Base-by-base conservation (phyloP, 2,113 vertebrate genomes). In the Pogonocichla stellata region DNA sequence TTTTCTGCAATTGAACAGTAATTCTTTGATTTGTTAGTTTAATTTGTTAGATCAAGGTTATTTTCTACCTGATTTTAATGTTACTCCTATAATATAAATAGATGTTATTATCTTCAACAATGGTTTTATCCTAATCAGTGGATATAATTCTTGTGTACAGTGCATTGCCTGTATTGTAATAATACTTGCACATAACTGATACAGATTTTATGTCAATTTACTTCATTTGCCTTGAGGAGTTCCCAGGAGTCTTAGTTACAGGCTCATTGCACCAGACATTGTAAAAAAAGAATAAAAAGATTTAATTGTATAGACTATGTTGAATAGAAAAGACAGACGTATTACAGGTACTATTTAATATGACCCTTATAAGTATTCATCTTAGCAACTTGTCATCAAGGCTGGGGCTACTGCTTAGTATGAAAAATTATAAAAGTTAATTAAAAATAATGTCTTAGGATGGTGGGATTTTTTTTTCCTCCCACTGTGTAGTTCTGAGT, bases 161-260 rank as follows among this genome's bases (percentile, higher is more conserved):
- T 61, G 42, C 3, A 0, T 78, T 78, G 58, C 56, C 75, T 88
- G 33, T 43, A 29, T 78, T 70, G 31, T 60, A 66, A 28, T 69
- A 82, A 50, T 61, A 48, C 62, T 90, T 66, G 29, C 26, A 64
- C 2, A 2, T 82, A 86, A 77, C 74, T 45, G 45, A 40, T 69
- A 53, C 50, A 84, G 60, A 36, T 84, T 95, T 85, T 86, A 36
- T 92, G 53, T 85, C 88, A 85, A 31, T 91, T 90, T 83, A 80
- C 60, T 78, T 91, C 38, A 62, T 92, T 95, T 86, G 31, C 82
- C 38, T 86, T 88, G 75, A 80, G 62, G 34, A 72, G 33, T 72
- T 95, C 80, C 67, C 64, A 73, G 60, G 67, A 88, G 67, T 51
- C 83, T 71, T 84, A 48, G 89, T 93, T 85, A 57, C 26, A 65